Evolutionary conservation across 2,888 invertebrate species (phyloP).

Genomic region (Heliothis peltigera): DNA sequence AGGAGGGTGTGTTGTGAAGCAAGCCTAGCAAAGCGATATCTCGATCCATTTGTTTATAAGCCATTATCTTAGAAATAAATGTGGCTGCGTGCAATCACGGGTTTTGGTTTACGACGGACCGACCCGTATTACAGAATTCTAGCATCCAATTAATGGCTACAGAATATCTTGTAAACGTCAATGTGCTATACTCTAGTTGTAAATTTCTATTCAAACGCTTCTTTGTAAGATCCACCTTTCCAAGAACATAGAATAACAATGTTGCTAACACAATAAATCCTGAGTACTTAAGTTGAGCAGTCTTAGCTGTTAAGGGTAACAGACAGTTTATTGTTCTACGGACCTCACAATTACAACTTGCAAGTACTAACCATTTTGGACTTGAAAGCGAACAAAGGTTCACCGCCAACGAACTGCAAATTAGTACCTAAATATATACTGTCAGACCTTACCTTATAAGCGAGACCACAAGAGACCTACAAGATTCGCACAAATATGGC

Average conservation of each 20-base stretch:
- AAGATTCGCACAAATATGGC: constrained; percentile 45
- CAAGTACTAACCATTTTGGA: constrained; percentile 51
- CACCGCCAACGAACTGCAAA: constrained; percentile 48
- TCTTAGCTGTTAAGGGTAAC: constrained; percentile 29
- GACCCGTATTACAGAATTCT: constrained; percentile 1
- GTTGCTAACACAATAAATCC: constrained; percentile 36
- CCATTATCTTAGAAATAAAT: constrained; percentile 65
- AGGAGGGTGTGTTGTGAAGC: constrained; percentile 58
- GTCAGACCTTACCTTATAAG: constrained; percentile 49
- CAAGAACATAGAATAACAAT: constrained; percentile 36
- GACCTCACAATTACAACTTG: constrained; percentile 41
- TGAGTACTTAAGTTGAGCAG: constrained; percentile 18
- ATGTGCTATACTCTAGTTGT: background rate
- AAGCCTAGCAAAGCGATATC: constrained; percentile 61
- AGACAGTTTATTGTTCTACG: constrained; percentile 32
- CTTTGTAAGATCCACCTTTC: constrained; percentile 7
- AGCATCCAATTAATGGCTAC: constrained; percentile 4
- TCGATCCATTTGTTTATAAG: constrained; percentile 72
- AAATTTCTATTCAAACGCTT: background rate
- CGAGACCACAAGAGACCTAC: constrained; percentile 22
- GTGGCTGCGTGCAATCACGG: constrained; percentile 50
- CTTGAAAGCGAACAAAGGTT: constrained; percentile 46
- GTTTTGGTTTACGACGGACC: constrained; percentile 37
- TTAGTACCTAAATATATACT: constrained; percentile 50
- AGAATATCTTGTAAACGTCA: background rate